Evolutionary conservation across 2,888 invertebrate species (phyloP), one percentile per base, ranked within the genome.

Genomic region (Cryptosula pallasiana): DNA sequence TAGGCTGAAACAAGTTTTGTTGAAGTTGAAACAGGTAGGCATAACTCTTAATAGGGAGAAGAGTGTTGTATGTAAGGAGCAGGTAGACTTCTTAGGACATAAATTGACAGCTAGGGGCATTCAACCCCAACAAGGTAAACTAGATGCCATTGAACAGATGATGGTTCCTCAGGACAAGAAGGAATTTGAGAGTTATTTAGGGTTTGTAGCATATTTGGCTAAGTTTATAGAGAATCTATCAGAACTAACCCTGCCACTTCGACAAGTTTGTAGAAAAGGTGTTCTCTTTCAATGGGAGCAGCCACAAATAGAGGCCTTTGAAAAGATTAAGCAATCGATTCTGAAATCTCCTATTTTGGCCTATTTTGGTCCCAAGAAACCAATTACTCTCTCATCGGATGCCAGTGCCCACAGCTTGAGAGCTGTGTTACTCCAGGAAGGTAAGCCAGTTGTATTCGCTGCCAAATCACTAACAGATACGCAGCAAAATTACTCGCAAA

Each of bases 161-260:
- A 75, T 76, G 23, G 72, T 58, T 9, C 76, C 77, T 55, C 71
- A 72, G 35, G 55, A 75, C 34, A 71, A 36, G 23, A n/a, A 73
- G n/a, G 71, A 69, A n/a, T 25, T 75, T n/a, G 71, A 73, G 72
- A 69, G 72, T 13, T 34, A 72, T 1, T 57, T 77, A 13, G 75
- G 76, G n/a, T 75, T 74, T 32, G 72, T 75, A 0, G 75, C 73
- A 27, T 77, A 73, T 72, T 69, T 77, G 36, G 55, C 73, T n/a
- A 32, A 71, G 58, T 76, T 73, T 71, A 75, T 75, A 20, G 75
- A 75, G 9, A 76, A 74, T 29, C 69, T 76, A 73, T 74, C 75
- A n/a, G 72, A 70, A 1, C 72, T 75, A 1, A 74, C 75, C 16
- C 72, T 69, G 13, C 76, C 75, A 32, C 69, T 77, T 1, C 25